These are phyloP conservation scores for Bellardia bayeri DNA, from an alignment of 2,888 invertebrate species.

Conservation along the genomic window DNA sequence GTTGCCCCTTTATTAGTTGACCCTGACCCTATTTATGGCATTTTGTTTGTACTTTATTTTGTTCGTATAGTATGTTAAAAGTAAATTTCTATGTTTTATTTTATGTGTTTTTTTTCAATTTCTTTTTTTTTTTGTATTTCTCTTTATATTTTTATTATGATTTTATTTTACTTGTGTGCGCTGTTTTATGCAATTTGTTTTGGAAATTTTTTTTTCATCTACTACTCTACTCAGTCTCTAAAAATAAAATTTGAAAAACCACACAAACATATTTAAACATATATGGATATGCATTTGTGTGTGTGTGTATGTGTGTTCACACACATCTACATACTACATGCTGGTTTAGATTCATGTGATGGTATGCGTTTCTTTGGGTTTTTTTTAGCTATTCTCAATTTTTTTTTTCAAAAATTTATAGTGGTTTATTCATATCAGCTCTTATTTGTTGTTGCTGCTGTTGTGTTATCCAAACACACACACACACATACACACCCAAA, in stretches of 20 bases:
- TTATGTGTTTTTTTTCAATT: not conserved
- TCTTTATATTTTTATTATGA: conserved; percentile 26
- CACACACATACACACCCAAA: not conserved
- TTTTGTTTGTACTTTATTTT: not conserved
- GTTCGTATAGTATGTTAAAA: conserved; percentile 16
- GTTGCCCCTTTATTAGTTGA: not conserved
- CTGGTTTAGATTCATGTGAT: conserved; percentile 36
- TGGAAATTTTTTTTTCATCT: not conserved
- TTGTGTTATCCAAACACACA: conserved; percentile 1
- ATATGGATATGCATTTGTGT: not conserved
- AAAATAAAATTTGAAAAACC: not conserved
- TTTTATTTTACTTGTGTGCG: conserved; percentile 35
- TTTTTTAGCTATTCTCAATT: not conserved
- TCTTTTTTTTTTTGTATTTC: conserved; percentile 16
- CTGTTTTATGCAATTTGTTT: conserved; percentile 33
- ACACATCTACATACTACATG: conserved; percentile 21
- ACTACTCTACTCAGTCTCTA: not conserved
- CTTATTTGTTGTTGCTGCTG: conserved; percentile 33
- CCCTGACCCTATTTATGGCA: conserved; percentile 24
- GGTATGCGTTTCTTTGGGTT: not conserved
- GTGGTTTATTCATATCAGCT: conserved; percentile 72
- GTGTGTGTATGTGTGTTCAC: not conserved
- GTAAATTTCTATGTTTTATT: conserved; percentile 46
- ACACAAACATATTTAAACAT: not conserved
- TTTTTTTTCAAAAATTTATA: conserved; percentile 64